These are phyloP conservation scores for Dolichallabes microphthalmus DNA, from an alignment of 2,113 vertebrate species.

Conservation along the genomic window DNA sequence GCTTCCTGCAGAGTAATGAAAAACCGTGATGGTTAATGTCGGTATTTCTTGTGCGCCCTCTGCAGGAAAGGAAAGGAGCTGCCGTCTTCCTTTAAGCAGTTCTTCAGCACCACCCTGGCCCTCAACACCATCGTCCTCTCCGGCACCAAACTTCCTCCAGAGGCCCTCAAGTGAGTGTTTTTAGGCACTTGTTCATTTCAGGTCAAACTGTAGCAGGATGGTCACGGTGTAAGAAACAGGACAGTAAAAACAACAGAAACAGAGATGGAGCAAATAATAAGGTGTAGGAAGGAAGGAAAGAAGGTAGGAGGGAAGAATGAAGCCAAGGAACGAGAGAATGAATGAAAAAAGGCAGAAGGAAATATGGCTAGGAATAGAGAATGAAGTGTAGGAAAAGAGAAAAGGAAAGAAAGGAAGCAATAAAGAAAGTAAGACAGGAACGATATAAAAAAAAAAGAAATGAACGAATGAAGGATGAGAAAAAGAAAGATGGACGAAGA, in stretches of 20 bases:
- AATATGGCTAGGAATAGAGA: background rate
- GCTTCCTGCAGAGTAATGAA: background rate
- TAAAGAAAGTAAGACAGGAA: background rate
- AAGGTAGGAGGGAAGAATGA: background rate
- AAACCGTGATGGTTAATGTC: background rate
- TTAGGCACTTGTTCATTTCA: background rate
- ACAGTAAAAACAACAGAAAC: background rate
- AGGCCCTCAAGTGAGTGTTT: slow-evolving; percentile 90
- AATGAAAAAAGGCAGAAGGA: background rate
- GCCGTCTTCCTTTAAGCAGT: slow-evolving; percentile 87
- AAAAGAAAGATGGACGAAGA: background rate
- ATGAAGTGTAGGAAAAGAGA: background rate
- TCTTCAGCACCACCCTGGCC: slow-evolving; percentile 86
- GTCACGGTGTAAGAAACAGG: background rate
- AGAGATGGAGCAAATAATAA: background rate
- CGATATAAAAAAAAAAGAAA: background rate
- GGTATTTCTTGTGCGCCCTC: background rate
- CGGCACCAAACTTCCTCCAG: slow-evolving; percentile 86
- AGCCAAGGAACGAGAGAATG: background rate
- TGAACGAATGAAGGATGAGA: background rate
- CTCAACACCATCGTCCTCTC: slow-evolving; percentile 87
- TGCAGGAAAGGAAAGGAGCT: slow-evolving; percentile 89
- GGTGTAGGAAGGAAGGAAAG: too few relatives aligned
- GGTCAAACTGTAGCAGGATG: background rate
- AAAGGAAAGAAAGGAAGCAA: background rate